Percentiles rank a stretch among this genome's conserved stretches.
Conservation (phyloP, 2,113 vertebrate species). For the Eulemur macaco region DNA sequence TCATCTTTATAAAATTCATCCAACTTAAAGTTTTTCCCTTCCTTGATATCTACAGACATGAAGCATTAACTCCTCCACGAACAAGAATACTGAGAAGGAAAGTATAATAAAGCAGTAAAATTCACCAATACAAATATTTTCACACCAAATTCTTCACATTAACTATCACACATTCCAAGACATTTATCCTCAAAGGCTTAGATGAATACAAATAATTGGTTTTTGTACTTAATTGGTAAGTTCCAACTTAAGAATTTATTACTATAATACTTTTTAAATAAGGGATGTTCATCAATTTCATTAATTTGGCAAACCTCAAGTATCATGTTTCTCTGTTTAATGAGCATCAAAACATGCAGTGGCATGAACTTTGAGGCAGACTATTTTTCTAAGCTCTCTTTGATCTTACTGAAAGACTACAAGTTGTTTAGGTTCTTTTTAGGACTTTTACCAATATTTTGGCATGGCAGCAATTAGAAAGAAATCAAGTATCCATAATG, state of each 20-base stretch:
- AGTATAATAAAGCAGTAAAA: constrained; percentile 38
- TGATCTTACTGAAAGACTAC: not conserved
- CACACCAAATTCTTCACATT: not conserved
- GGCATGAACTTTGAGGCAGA: not conserved
- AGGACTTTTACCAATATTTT: constrained; percentile 4
- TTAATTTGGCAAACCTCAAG: not conserved
- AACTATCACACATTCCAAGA: not conserved
- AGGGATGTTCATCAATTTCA: not conserved
- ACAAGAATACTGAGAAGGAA: constrained; percentile 1
- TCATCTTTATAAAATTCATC: not conserved
- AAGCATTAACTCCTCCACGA: not conserved
- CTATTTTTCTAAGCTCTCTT: constrained; percentile 12
- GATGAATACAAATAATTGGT: not conserved
- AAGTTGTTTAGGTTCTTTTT: not conserved
- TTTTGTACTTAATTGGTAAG: not conserved
- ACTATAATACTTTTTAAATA: constrained; percentile 25
- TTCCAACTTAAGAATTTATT: not conserved
- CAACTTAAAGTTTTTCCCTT: not conserved
- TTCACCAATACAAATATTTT: constrained; percentile 34
- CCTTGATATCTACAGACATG: not conserved
- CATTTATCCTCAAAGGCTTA: constrained; percentile 4
- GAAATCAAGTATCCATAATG: not conserved
- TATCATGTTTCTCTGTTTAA: not conserved
- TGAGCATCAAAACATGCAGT: not conserved
- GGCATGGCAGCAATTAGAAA: not conserved